A percentile compares a stretch with the other conserved stretches of the same genome.
These are phyloP conservation scores for Morelia viridis DNA, from an alignment of 2,797 vertebrate genomes.

Conservation along the genomic window DNA sequence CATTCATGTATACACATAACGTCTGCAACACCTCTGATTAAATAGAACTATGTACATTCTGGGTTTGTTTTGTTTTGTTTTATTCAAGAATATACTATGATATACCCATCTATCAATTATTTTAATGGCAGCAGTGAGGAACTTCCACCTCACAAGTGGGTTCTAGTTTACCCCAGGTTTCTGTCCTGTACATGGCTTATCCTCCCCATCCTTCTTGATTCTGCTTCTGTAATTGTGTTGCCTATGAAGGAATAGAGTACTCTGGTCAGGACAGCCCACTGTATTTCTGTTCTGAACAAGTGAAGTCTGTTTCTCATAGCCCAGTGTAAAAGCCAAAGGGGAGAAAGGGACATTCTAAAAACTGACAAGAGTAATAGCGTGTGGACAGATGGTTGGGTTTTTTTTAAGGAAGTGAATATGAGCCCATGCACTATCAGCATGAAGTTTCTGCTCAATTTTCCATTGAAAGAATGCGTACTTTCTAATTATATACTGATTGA, in stretches of 20 bases:
- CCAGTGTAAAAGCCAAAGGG: not conserved
- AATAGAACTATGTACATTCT: not conserved
- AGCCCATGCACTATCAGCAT: not conserved
- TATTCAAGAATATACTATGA: constrained; percentile 15
- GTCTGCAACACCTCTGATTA: not conserved
- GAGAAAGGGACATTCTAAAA: not conserved
- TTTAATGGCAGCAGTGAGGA: not conserved
- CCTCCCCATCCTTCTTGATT: not conserved
- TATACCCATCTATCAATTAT: not conserved
- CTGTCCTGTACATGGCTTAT: not conserved
- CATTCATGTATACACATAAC: not conserved
- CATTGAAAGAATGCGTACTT: not conserved
- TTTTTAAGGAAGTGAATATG: not conserved
- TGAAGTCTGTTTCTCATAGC: not conserved
- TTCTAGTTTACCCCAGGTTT: not conserved
- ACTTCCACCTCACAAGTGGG: not conserved
- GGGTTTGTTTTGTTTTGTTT: not conserved
- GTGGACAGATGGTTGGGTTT: not conserved
- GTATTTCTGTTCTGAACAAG: not conserved
- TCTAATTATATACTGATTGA: not conserved
- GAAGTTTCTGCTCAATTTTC: not conserved
- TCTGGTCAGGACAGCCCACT: not conserved
- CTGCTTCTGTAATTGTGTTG: not conserved
- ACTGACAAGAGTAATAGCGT: not conserved
- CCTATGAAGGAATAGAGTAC: not conserved